These are phyloP conservation scores for Dasypolia templi DNA, from an alignment of 2,888 invertebrate species.

Conservation along the genomic window DNA sequence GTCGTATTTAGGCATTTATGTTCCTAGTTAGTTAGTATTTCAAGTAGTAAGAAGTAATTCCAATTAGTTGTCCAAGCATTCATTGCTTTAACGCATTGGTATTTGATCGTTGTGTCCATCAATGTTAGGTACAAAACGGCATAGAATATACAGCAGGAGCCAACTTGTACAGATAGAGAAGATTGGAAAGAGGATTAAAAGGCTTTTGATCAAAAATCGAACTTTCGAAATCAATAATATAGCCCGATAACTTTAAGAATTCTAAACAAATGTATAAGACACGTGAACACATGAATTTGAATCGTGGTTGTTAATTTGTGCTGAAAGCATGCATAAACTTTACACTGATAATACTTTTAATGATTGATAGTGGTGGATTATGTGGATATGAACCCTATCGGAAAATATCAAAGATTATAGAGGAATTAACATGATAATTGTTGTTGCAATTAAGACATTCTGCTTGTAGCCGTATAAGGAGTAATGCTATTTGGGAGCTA, in stretches of 20 bases:
- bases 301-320: slow-evolving; percentile 14
- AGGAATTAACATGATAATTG: not conserved
- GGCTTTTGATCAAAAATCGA: not conserved
- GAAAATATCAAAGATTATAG: slow-evolving; percentile 16
- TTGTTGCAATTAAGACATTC: slow-evolving; percentile 11
- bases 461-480: not conserved
- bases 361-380: slow-evolving; percentile 20
- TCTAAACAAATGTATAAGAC: not conserved
- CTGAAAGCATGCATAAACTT: slow-evolving; percentile 22
- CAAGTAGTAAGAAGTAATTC: not conserved
- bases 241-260: not conserved
- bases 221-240: not conserved
- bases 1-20: not conserved
- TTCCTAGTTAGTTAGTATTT: not conserved
- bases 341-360: slow-evolving; percentile 12
- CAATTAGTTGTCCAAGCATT: not conserved
- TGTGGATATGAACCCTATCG: slow-evolving; percentile 9
- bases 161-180: not conserved
- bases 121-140: not conserved
- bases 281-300: slow-evolving; percentile 4
- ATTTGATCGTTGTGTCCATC: no score
- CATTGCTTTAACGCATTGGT: not conserved
- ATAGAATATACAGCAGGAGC: not conserved
- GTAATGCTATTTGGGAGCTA: not conserved
- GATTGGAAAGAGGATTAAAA: not conserved